A percentile compares a stretch with the other conserved stretches of the same genome.
Evolutionary conservation across 35 echinoderm and acorn worm species (phyloP).

Genomic region (Diadema setosum): DNA sequence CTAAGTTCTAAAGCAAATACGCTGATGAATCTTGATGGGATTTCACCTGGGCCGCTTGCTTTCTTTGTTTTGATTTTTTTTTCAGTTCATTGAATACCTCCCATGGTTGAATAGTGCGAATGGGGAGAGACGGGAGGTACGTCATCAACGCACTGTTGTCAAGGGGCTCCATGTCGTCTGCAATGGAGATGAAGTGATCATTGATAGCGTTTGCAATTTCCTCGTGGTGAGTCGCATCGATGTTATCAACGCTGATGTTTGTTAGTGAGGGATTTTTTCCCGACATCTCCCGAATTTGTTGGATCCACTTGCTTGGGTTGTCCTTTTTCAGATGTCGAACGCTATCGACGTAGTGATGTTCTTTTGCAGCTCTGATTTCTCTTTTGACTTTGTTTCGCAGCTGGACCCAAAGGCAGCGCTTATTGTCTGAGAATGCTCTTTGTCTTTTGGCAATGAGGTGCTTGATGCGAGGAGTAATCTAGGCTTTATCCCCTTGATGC

Average conservation of each 20-base stretch:
- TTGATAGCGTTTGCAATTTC: constrained; percentile 8
- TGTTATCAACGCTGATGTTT: neutral
- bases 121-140: neutral
- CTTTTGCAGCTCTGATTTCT: constrained; percentile 3
- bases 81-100: neutral
- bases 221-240: neutral
- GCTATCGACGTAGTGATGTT: neutral
- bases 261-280: neutral
- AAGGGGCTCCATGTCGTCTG: neutral
- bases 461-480: neutral
- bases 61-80: neutral
- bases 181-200: neutral
- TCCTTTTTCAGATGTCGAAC: neutral
- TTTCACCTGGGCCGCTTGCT: constrained; percentile 4
- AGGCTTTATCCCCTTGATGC: neutral
- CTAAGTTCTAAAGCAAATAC: constrained; percentile 13
- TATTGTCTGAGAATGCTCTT: neutral
- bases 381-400: neutral
- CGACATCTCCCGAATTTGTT: constrained; percentile 16
- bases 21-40: neutral
- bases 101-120: neutral
- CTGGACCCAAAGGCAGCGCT: neutral
- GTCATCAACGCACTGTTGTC: neutral
- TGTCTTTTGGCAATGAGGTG: neutral
- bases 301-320: neutral